Evolutionary conservation across 2,888 invertebrate genomes (phyloP).

Genomic region (Philereme vetulata): DNA sequence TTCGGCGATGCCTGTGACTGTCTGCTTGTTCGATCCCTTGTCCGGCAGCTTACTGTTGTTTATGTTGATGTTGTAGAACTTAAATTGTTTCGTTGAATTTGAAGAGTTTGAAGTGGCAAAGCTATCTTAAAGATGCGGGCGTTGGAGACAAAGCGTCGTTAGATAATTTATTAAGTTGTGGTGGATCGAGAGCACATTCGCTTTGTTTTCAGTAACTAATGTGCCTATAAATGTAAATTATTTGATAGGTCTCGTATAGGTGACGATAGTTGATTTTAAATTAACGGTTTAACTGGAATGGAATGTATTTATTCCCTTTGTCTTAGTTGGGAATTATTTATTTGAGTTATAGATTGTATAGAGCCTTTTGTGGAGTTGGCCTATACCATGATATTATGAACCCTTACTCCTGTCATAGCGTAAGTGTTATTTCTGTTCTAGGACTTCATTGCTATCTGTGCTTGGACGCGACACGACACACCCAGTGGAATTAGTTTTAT

Average conservation of each 20-base stretch:
- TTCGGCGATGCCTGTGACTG: constrained; percentile 73
- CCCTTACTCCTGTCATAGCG: constrained; percentile 58
- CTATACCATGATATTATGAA: constrained; percentile 64
- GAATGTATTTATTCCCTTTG: constrained; percentile 46
- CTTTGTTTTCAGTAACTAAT: constrained; percentile 81
- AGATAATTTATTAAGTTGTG: constrained; percentile 74
- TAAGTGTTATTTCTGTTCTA: constrained; percentile 62
- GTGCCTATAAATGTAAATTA: constrained; percentile 83
- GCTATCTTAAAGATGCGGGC: constrained; percentile 75
- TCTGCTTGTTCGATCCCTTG: constrained; percentile 73
- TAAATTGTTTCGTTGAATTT: constrained; percentile 67
- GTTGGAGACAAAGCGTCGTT: constrained; percentile 70
- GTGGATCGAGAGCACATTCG: constrained; percentile 78
- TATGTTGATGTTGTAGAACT: constrained; percentile 66
- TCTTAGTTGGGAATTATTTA: constrained; percentile 51
- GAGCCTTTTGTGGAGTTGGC: constrained; percentile 64
- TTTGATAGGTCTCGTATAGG: constrained; percentile 77
- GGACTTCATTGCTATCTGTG: constrained; percentile 59
- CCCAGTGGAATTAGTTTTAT: constrained; percentile 76
- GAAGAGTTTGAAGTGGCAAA: constrained; percentile 63
- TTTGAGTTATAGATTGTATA: constrained; percentile 51
- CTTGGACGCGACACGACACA: constrained; percentile 34
- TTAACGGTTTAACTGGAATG: constrained; percentile 63
- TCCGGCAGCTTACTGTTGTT: constrained; percentile 61
- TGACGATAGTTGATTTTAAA: constrained; percentile 72